phyloP scores from a whole-genome alignment of 2,888 invertebrate genomes.

The Theretra japonica region DNA sequence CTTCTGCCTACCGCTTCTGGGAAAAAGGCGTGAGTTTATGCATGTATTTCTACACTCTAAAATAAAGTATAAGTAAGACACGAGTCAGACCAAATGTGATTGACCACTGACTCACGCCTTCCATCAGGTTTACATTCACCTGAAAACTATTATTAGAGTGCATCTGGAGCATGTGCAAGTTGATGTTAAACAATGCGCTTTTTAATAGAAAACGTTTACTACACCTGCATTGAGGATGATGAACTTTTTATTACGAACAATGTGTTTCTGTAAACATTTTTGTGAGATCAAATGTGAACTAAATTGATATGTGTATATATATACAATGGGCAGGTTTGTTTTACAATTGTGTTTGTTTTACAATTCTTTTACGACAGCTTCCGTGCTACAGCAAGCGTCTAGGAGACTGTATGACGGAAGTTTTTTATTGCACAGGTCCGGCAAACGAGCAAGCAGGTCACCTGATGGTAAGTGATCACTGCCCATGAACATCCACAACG shows the following conservation, averaged over 20 bases:
- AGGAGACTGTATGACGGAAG: too few species aligned
- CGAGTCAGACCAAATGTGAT: conserved; percentile 18
- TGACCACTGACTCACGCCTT: conserved; percentile 5
- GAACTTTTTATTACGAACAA: not conserved
- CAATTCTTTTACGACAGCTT: too few species aligned
- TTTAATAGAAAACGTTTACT: conserved; percentile 9
- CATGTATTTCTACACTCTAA: too few species aligned
- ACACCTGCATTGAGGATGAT: not conserved
- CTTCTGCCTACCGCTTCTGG: too few species aligned
- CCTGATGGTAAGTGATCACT: too few species aligned
- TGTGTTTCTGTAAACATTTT: not conserved
- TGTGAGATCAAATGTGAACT: not conserved
- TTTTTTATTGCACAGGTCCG: too few species aligned
- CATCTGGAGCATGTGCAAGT: conserved; percentile 15
- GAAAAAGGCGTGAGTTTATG: too few species aligned
- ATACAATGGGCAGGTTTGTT: too few species aligned
- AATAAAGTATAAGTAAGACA: not conserved
- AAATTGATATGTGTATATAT: not conserved
- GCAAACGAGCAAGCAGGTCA: too few species aligned
- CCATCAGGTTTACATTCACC: conserved; percentile 18
- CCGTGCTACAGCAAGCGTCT: too few species aligned
- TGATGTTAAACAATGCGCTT: conserved; percentile 2
- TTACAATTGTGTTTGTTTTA: too few species aligned
- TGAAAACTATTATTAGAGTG: conserved; percentile 16
- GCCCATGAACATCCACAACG: too few species aligned